A percentile compares a stretch with the other conserved stretches of the same genome.
Evolutionary conservation across 2,113 vertebrate genomes (phyloP).

Genomic region (Camelus dromedarius): DNA sequence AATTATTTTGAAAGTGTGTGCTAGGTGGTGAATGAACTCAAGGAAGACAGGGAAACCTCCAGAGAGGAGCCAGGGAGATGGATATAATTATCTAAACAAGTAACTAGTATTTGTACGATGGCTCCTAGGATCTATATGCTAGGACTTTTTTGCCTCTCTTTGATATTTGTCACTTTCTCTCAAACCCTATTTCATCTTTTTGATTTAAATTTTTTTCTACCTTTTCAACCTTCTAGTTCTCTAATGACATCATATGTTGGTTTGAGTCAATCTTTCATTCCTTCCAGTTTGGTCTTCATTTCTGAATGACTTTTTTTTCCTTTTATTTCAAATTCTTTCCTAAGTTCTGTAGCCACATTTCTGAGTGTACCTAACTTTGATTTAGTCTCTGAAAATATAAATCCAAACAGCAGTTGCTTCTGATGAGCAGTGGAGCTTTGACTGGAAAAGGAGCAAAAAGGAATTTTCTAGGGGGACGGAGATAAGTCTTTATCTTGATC

Average conservation of each 20-base stretch:
- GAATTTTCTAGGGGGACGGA: neutral
- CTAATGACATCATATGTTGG: neutral
- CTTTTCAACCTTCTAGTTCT: neutral
- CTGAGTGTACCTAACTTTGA: neutral
- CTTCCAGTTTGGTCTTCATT: neutral
- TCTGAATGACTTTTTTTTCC: neutral
- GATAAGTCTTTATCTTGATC: neutral
- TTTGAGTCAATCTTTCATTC: neutral
- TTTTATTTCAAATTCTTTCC: conserved; percentile 22
- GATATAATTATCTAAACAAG: neutral
- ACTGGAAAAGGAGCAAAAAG: neutral
- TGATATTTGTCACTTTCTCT: neutral
- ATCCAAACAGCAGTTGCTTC: neutral
- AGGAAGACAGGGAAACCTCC: neutral
- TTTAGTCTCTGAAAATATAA: neutral
- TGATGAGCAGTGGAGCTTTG: neutral
- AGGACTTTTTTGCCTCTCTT: neutral
- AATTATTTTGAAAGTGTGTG: neutral
- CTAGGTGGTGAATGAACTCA: neutral
- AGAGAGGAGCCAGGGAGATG: neutral
- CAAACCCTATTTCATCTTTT: neutral
- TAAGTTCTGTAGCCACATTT: neutral
- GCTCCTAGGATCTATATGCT: neutral
- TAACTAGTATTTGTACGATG: neutral
- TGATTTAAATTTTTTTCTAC: neutral